Conservation (phyloP, 2,113 vertebrate species). For the Budorcas taxicolor region DNA sequence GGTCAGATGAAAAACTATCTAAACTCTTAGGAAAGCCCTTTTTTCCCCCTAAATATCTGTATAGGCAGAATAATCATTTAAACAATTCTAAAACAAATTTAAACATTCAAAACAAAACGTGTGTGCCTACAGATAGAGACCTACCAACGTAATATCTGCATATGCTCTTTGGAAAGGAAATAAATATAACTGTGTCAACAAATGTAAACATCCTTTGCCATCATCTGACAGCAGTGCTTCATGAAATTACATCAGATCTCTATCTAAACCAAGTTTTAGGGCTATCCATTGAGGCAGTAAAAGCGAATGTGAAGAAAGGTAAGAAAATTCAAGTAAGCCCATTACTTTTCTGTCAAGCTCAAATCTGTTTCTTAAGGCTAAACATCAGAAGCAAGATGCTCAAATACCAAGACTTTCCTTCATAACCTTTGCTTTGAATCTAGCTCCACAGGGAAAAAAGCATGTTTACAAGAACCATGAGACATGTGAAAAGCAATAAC, state of each 20-base stretch:
- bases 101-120: not conserved
- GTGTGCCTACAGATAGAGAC: not conserved
- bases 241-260: not conserved
- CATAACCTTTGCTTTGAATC: slow-evolving; percentile 58
- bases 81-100: not conserved
- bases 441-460: slow-evolving; percentile 70
- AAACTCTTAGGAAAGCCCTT: not conserved
- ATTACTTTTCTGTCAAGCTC: slow-evolving; percentile 57
- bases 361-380: slow-evolving; percentile 64
- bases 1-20: not conserved
- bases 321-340: slow-evolving; percentile 42
- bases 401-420: slow-evolving; percentile 47
- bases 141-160: not conserved
- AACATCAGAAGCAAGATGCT: slow-evolving; percentile 53
- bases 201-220: accelerated
- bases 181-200: not conserved
- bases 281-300: not conserved
- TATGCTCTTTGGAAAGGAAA: not conserved
- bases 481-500: slow-evolving; percentile 73
- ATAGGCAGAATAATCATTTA: not conserved
- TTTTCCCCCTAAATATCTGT: not conserved
- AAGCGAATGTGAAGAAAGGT: not conserved
- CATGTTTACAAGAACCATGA: slow-evolving; percentile 70
- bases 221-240: not conserved
- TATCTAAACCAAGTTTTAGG: not conserved